Percentiles rank a stretch among this genome's conserved stretches.
Conservation (phyloP, 2,888 invertebrate species). For the Aproaerema taeniolella region DNA sequence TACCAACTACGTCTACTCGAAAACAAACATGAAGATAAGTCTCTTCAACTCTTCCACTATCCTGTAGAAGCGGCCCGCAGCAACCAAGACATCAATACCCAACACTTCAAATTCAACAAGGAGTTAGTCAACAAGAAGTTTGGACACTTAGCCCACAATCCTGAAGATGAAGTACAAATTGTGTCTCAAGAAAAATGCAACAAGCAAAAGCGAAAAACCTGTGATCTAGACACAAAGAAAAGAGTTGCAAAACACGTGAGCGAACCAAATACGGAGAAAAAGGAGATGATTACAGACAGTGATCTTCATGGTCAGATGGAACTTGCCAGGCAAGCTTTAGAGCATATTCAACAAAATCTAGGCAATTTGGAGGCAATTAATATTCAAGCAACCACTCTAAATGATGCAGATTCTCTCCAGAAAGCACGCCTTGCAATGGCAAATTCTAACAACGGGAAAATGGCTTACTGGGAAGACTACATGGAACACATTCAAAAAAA, state of each 20-base stretch:
- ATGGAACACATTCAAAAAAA: slow-evolving; percentile 46
- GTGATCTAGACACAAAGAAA: slow-evolving; percentile 60
- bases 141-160: slow-evolving; percentile 50
- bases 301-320: slow-evolving; percentile 53
- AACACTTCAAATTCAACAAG: slow-evolving; percentile 39
- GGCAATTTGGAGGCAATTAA: slow-evolving; percentile 43
- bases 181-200: slow-evolving; percentile 47
- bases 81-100: slow-evolving; percentile 23
- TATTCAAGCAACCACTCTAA: slow-evolving; percentile 31
- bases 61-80: neutral
- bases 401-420: slow-evolving; percentile 30
- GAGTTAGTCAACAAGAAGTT: slow-evolving; percentile 52
- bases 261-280: slow-evolving; percentile 29
- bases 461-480: slow-evolving; percentile 57
- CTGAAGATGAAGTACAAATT: slow-evolving; percentile 47
- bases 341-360: slow-evolving; percentile 47
- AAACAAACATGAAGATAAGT: slow-evolving; percentile 47
- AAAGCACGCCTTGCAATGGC: slow-evolving; percentile 28
- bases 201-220: slow-evolving; percentile 52
- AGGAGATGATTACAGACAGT: slow-evolving; percentile 35
- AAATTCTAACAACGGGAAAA: slow-evolving; percentile 43
- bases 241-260: slow-evolving; percentile 38
- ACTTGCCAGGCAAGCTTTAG: slow-evolving; percentile 46
- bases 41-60: slow-evolving; percentile 24
- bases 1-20: slow-evolving; percentile 26